phyloP scores from a whole-genome alignment of 2,797 vertebrate genomes.

The Lithobates pipiens region DNA sequence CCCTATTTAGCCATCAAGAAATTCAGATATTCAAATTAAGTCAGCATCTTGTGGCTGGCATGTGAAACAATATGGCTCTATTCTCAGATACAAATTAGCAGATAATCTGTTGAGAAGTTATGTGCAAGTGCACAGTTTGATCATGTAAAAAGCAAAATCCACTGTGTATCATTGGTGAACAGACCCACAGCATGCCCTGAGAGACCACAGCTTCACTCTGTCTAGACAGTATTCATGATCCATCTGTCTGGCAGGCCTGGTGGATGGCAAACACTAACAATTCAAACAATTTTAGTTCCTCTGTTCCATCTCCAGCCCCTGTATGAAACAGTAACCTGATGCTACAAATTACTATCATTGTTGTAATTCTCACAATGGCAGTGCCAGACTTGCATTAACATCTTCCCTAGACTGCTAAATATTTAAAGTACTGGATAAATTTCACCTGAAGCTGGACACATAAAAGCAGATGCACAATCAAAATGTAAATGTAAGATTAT shows the following conservation, averaged over 20 bases:
- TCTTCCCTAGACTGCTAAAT: constrained; percentile 93
- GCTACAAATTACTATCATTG: constrained; percentile 91
- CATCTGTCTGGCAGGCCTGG: constrained; percentile 91
- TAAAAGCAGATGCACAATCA: constrained; percentile 73
- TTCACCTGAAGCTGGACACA: constrained; percentile 80
- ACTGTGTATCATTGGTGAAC: constrained; percentile 70
- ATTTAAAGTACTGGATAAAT: constrained; percentile 90
- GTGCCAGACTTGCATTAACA: constrained; percentile 93
- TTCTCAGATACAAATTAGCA: not conserved
- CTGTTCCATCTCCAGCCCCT: constrained; percentile 72
- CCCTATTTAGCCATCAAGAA: not conserved
- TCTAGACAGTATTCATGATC: constrained; percentile 99
- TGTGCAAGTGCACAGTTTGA: not conserved
- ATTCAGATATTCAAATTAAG: not conserved
- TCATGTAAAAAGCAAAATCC: constrained; percentile 36
- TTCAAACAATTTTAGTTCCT: constrained; percentile 79
- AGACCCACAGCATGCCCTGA: constrained; percentile 76
- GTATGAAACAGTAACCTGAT: constrained; percentile 83
- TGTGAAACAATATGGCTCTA: not conserved
- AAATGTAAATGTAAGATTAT: constrained; percentile 74
- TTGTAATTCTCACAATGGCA: constrained; percentile 85
- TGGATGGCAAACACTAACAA: constrained; percentile 90
- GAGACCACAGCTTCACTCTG: constrained; percentile 83
- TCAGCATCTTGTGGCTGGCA: not conserved
- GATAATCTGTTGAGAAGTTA: not conserved